A percentile compares a stretch with the other conserved stretches of the same genome.
phyloP scores from a whole-genome alignment of 2,888 invertebrate species.

The Lasioglossum leucozonium region DNA sequence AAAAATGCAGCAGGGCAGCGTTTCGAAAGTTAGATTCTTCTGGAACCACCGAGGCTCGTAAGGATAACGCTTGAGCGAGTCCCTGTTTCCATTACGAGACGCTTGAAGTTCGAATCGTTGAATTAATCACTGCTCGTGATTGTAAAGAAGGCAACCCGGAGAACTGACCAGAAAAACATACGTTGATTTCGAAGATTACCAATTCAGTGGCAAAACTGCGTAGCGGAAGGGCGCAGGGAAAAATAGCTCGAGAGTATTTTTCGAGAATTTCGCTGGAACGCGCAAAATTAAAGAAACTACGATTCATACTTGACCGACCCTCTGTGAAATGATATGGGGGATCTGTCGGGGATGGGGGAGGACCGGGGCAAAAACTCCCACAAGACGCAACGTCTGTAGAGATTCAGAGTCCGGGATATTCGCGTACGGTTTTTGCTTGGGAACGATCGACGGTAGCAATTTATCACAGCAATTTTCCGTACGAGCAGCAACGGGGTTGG shows the following conservation, averaged over 20 bases:
- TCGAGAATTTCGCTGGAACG: too few relatives aligned
- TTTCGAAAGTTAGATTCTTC: not conserved
- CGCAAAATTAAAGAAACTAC: too few relatives aligned
- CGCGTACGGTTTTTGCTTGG: not conserved
- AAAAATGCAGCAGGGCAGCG: not conserved
- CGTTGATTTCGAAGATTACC: too few relatives aligned
- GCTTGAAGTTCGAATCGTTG: not conserved
- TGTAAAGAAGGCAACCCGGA: too few relatives aligned
- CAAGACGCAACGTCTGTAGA: not conserved
- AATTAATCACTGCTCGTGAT: too few relatives aligned
- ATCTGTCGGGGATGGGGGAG: not conserved
- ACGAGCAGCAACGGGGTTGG: not conserved
- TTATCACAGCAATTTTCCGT: conserved; percentile 5
- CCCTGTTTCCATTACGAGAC: not conserved
- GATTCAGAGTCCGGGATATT: not conserved
- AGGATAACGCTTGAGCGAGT: not conserved
- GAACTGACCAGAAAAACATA: too few relatives aligned
- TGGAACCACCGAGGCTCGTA: not conserved
- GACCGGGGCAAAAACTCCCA: not conserved
- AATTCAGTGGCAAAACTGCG: too few relatives aligned
- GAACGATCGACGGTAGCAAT: conserved; percentile 17
- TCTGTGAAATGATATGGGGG: too few relatives aligned
- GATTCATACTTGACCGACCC: not conserved
- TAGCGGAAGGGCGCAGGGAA: too few relatives aligned
- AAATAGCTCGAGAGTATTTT: too few relatives aligned